phyloP scores from a whole-genome alignment of 1,140 invertebrate genomes.

The Asobara japonica region DNA sequence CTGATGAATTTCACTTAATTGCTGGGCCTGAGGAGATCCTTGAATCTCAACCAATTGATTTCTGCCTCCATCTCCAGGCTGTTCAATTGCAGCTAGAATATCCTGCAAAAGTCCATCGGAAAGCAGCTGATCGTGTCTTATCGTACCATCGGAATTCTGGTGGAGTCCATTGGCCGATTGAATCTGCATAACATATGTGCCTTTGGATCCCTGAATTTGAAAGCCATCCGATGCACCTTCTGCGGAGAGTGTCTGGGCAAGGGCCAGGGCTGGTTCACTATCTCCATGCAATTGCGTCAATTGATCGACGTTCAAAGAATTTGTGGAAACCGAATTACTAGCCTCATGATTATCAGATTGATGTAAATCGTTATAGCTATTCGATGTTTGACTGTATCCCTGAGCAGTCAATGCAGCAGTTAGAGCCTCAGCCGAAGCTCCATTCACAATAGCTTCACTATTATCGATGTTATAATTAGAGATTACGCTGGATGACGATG shows the following conservation, averaged over 20 bases:
- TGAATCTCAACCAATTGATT: slow-evolving; percentile 48
- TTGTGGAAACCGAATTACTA: slow-evolving; percentile 46
- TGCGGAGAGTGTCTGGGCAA: slow-evolving; percentile 46
- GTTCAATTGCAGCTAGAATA: slow-evolving; percentile 78
- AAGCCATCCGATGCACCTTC: slow-evolving; percentile 65
- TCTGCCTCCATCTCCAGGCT: slow-evolving; percentile 60
- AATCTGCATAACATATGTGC: slow-evolving; percentile 78
- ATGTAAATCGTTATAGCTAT: not conserved
- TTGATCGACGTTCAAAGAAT: slow-evolving; percentile 45
- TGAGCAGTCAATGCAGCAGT: slow-evolving; percentile 48
- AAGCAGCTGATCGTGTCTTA: slow-evolving; percentile 76
- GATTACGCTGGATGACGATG: not conserved
- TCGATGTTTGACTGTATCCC: slow-evolving; percentile 37
- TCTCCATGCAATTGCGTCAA: slow-evolving; percentile 48
- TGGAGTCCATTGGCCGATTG: slow-evolving; percentile 69
- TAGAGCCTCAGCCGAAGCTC: slow-evolving; percentile 43
- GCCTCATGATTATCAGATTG: not conserved
- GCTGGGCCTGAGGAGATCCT: slow-evolving; percentile 44
- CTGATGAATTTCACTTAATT: slow-evolving; percentile 11
- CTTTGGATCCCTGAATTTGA: slow-evolving; percentile 71
- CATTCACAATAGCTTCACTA: slow-evolving; percentile 22
- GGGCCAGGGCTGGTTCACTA: slow-evolving; percentile 47
- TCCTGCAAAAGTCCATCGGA: slow-evolving; percentile 81
- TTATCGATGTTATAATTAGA: not conserved
- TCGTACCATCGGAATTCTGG: slow-evolving; percentile 63